Conservation (phyloP, 2,888 invertebrate species). For the Chaitophorus viminalis region DNA sequence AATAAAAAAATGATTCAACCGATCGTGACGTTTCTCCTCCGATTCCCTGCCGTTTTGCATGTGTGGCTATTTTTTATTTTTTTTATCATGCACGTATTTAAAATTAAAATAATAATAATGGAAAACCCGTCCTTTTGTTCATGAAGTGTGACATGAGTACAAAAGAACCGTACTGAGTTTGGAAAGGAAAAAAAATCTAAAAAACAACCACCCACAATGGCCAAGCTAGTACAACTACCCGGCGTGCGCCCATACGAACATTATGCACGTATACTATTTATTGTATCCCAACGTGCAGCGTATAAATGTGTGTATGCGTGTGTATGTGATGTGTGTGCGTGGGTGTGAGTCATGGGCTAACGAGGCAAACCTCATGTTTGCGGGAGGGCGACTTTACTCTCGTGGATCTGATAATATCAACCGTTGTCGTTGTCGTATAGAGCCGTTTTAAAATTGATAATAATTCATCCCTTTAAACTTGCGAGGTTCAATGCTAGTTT, state of each 20-base stretch:
- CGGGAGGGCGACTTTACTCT: constrained; percentile 32
- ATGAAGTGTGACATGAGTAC: constrained; percentile 58
- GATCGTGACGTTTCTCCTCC: constrained; percentile 30
- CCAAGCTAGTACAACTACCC: neutral
- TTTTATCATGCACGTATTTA: neutral
- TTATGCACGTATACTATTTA: neutral
- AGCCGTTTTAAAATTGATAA: constrained; percentile 60
- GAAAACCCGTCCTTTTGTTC: constrained; percentile 50
- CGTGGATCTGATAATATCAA: constrained; percentile 40
- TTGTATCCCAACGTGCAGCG: neutral
- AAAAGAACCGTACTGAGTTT: constrained; percentile 19
- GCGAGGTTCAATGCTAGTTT: neutral
- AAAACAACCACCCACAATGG: constrained; percentile 57
- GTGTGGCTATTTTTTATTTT: constrained; percentile 29
- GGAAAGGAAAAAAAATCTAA: constrained; percentile 19
- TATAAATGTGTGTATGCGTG: neutral
- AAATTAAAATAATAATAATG: constrained; percentile 42
- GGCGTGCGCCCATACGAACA: neutral
- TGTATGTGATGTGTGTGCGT: constrained; percentile 4
- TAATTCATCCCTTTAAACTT: constrained; percentile 56
- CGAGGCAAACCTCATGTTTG: constrained; percentile 59
- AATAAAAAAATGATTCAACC: neutral
- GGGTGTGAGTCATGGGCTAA: constrained; percentile 53
- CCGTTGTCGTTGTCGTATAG: constrained; percentile 3
- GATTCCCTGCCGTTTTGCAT: constrained; percentile 38